Base-by-base conservation (phyloP, 1,140 invertebrate genomes). In the Drosophila leontia region DNA sequence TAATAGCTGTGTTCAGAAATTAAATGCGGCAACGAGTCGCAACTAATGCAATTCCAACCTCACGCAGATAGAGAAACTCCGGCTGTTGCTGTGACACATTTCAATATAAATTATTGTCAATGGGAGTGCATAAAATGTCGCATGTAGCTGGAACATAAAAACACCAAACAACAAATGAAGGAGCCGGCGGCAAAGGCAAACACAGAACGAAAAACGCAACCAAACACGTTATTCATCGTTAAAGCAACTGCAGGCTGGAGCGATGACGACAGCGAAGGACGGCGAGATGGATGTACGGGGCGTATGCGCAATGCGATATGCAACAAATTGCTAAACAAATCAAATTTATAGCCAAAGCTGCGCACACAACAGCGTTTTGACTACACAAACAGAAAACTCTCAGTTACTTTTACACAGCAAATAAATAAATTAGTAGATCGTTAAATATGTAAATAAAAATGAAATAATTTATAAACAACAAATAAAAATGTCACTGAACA, bases 301-400 rank as follows among this genome's bases (percentile, higher is more conserved):
- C 85, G 84, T 87, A 87, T 90, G 81, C 85, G 84, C 84, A 88
- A 79, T 88, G 85, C 78, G 85, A 90, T 90, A 90, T 90, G 85
- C 85, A 85, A 90, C 85, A 90, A 90, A 90, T 90, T 90, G 85
- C 85, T 90, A 90, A 90, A 90, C 85, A 90, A 90, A 90, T 90
- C 85, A 90, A 90, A 90, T 90, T 90, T 90, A 90, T 90, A 90
- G 85, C 85, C 57, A 76, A 58, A 68, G 37, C 62, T 56, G 67
- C 78, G 79, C 69, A 53, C 67, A 59, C 62, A 69, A 42, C 63
- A 61, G 57, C 48, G 71, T 63, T 51, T 65, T 61, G 59, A 71
- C 48, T 67, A 77, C 84, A 78, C 84, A 78, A 55, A 45, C 13
- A 45, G 12, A 23, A 45, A 45, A 19, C 1, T 19, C 11, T 7